Conservation (phyloP, 2,797 vertebrate species). For the Aeoliscus strigatus region DNA sequence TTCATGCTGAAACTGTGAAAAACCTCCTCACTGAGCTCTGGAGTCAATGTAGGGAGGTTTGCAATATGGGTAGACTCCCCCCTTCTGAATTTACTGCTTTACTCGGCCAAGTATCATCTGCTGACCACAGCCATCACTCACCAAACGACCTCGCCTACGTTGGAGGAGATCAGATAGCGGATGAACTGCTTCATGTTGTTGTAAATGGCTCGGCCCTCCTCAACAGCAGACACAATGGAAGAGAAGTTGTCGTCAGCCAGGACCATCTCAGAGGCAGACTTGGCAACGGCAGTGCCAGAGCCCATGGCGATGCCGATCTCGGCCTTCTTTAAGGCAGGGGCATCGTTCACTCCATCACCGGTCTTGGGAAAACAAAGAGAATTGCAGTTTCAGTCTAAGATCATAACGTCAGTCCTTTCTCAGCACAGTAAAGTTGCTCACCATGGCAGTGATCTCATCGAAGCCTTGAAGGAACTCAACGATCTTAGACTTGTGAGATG, state of each 20-base stretch:
- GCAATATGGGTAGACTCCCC: no score
- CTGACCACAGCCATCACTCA: no score
- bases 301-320: constrained; percentile 98
- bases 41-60: no score
- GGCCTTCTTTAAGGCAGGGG: constrained; percentile 93
- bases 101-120: no score
- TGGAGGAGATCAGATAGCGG: constrained; percentile 96
- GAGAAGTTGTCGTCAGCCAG: constrained; percentile 96
- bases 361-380: constrained; percentile 67
- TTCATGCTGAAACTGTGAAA: no score
- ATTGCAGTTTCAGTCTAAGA: neutral
- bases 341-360: constrained; percentile 93
- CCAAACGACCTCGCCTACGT: constrained; percentile 95
- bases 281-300: constrained; percentile 95
- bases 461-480: constrained; percentile 87
- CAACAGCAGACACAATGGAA: constrained; percentile 90
- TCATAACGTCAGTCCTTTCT: no score
- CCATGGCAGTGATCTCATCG: constrained; percentile 96
- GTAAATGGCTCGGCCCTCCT: constrained; percentile 95
- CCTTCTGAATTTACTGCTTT: no score
- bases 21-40: no score
- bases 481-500: constrained; percentile 93
- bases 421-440: constrained; percentile 50
- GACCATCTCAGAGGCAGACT: constrained; percentile 95
- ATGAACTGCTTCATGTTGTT: constrained; percentile 99